Evolutionary conservation across 2,113 vertebrate genomes (phyloP).

Genomic region (Neotoma lepida): DNA sequence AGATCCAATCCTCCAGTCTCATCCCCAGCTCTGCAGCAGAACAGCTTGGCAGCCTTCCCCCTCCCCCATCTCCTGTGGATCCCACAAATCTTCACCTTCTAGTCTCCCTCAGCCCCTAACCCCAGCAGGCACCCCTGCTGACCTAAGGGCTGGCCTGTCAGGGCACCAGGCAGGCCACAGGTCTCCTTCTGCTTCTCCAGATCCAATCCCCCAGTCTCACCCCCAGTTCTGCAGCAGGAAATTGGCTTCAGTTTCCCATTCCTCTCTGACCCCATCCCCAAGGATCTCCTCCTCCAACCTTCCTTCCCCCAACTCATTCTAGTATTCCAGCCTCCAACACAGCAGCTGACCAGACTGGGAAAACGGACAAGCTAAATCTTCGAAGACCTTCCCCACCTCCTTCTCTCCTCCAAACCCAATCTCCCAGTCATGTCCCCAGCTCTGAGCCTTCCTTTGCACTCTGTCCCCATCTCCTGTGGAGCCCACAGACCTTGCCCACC

Average conservation of each 20-base stretch:
- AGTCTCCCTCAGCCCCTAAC: not conserved
- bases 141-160: not conserved
- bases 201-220: not conserved
- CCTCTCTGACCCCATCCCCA: not conserved
- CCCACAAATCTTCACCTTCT: not conserved
- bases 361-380: not conserved
- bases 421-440: not conserved
- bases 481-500: not conserved
- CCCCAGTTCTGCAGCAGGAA: not conserved
- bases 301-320: not conserved
- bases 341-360: not conserved
- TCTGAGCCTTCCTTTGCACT: not conserved
- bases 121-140: not conserved
- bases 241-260: not conserved
- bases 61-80: not conserved
- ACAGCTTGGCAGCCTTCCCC: not conserved
- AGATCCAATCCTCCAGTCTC: not conserved
- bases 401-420: not conserved
- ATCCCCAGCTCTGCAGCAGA: not conserved
- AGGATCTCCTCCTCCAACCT: not conserved
- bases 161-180: not conserved
- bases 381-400: not conserved
- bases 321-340: not conserved
- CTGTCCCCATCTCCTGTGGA: not conserved
- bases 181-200: not conserved